Percentiles rank a stretch among this genome's conserved stretches.
Conservation (phyloP, 2,113 vertebrate genomes). For the Polypterus senegalus region DNA sequence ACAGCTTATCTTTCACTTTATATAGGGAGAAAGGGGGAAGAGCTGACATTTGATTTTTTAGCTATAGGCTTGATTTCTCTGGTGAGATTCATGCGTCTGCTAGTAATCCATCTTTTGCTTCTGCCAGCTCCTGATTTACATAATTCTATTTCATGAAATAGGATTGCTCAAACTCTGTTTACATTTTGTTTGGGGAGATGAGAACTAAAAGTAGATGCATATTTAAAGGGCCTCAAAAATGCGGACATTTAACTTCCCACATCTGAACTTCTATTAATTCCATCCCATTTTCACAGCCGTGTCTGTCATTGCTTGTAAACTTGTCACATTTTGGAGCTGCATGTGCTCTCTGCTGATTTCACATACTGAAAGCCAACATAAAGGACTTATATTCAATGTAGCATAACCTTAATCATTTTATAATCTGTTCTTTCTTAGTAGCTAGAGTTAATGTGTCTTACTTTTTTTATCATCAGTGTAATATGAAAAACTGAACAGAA, state of each 20-base stretch:
- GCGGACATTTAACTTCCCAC: neutral
- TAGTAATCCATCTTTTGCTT: neutral
- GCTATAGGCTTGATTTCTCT: conserved; percentile 24
- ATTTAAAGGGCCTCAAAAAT: neutral
- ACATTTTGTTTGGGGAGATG: neutral
- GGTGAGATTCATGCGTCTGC: conserved; percentile 22
- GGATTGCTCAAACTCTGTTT: conserved; percentile 3
- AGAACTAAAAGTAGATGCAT: neutral
- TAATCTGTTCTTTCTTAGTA: too few species aligned
- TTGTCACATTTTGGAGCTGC: too few species aligned
- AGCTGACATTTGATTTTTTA: conserved; percentile 22
- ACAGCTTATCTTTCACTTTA: conserved; percentile 47
- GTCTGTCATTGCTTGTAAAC: too few species aligned
- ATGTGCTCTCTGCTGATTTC: too few species aligned
- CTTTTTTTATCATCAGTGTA: too few species aligned
- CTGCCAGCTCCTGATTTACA: neutral
- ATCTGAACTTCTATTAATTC: neutral
- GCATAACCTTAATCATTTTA: too few species aligned
- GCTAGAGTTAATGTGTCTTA: too few species aligned
- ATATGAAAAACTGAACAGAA: too few species aligned
- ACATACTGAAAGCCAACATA: too few species aligned
- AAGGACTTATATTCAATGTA: too few species aligned
- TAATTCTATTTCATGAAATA: conserved; percentile 1
- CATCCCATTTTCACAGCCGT: too few species aligned
- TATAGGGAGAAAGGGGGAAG: conserved; percentile 30